Base-by-base conservation (phyloP, 1,140 invertebrate genomes). In the Aphaenogaster ashmeadi region DNA sequence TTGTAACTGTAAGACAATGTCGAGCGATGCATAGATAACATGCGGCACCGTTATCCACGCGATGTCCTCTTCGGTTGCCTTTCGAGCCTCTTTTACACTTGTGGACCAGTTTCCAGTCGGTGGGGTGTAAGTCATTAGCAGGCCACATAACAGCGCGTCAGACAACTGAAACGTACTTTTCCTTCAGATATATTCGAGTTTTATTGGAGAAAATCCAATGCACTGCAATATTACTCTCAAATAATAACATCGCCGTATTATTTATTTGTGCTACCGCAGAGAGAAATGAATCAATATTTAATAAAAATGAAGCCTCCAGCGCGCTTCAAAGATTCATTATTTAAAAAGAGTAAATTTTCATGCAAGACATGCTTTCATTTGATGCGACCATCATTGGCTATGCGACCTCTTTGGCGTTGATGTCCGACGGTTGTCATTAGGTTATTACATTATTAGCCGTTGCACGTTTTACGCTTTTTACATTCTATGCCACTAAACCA, bases 1-100 rank as follows among this genome's bases (percentile, higher is more conserved):
- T 67, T 44, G 75, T 64, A 79, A 89, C 67, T 36, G 89, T 71
- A 72, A 88, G 78, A 90, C 89, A 88, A 90, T 88, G 87, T 83
- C 87, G 47, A 66, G 21, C 67, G 86, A 60, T 56, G 80, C 71
- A 87, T 84, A 88, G 86, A 67, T 67, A 87, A 85, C 54, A 83
- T n/a, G 33, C 58, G 15, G 81, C 41, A 72, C 89, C 91, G 90
- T 91, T 91, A 91, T 72, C 4, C 71, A 11, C 50, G 74, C 38
- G 77, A 44, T 56, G 13, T 36, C 9, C 67, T 62, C 15, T 21
- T 62, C 58, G n/a, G 27, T 21, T 41, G 36, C 36, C 18, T 47
- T n/a, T 13, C n/a, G 50, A 27, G 54, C 36, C 79, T 47, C 66
- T 71, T 64, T 50, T 75, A 18, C n/a, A 33, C 7, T 54, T 60